Evolutionary conservation across 2,888 invertebrate genomes (phyloP).

Genomic region (Orchestes rusci): DNA sequence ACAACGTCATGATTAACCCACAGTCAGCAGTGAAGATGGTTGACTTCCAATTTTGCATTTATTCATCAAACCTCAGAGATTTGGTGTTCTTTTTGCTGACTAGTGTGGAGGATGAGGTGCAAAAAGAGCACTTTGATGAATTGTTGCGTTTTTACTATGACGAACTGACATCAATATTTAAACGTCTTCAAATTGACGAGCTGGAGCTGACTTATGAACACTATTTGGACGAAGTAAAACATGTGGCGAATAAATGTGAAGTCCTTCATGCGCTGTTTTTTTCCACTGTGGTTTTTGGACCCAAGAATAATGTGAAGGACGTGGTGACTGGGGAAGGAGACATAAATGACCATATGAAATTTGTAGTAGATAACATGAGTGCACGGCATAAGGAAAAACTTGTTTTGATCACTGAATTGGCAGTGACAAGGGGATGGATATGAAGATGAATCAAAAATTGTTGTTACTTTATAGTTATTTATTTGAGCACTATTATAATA

Average conservation of each 20-base stretch:
- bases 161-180: slow-evolving; percentile 1
- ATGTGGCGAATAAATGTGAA: background rate
- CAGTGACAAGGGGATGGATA: slow-evolving; percentile 6
- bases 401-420: background rate
- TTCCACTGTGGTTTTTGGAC: slow-evolving; percentile 3
- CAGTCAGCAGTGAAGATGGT: slow-evolving; percentile 6
- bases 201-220: slow-evolving; percentile 8
- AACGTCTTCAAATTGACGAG: background rate
- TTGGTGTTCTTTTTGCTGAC: slow-evolving; percentile 15
- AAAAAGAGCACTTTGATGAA: slow-evolving; percentile 10
- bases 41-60: slow-evolving; percentile 14
- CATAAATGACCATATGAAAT: slow-evolving; percentile 5
- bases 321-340: background rate
- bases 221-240: slow-evolving; percentile 3
- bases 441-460: too few relatives aligned
- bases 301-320: slow-evolving; percentile 1
- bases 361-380: slow-evolving; percentile 4
- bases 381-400: slow-evolving; percentile 1
- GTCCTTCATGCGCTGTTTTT: slow-evolving; percentile 5
- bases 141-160: slow-evolving; percentile 10
- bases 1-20: slow-evolving; percentile 15
- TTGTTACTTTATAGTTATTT: too few relatives aligned
- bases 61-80: slow-evolving; percentile 9
- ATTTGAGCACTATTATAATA: too few relatives aligned
- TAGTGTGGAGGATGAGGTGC: slow-evolving; percentile 11